Evolutionary conservation across 2,113 vertebrate genomes (phyloP).

Genomic region (Hippotragus niger): DNA sequence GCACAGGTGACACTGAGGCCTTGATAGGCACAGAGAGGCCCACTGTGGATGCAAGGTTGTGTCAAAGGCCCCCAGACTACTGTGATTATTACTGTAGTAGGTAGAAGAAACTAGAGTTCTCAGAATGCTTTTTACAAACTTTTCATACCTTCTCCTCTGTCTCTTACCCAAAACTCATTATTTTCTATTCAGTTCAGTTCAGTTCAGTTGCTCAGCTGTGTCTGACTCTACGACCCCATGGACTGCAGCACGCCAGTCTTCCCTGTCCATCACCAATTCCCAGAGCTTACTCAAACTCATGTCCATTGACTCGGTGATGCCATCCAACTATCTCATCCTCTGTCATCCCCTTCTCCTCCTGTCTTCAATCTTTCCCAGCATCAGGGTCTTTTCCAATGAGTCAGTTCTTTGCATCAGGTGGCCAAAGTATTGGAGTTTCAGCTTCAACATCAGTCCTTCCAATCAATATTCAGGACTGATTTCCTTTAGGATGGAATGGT

Average conservation of each 20-base stretch:
- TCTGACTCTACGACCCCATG: neutral
- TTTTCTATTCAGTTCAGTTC: neutral
- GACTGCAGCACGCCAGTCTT: neutral
- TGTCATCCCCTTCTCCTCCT: neutral
- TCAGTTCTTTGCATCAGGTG: neutral
- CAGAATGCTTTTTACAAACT: neutral
- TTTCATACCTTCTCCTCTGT: neutral
- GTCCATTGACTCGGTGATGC: accelerated
- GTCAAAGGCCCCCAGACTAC: neutral
- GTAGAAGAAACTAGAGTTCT: neutral
- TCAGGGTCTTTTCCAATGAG: neutral
- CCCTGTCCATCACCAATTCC: neutral
- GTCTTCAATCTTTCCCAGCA: neutral
- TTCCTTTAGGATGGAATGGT: neutral
- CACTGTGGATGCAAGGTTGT: neutral
- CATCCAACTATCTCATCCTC: neutral
- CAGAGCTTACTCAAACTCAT: neutral
- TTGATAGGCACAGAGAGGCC: neutral
- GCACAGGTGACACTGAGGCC: neutral
- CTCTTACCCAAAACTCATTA: neutral
- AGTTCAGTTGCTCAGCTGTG: neutral
- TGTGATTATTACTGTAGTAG: neutral
- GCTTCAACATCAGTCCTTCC: neutral
- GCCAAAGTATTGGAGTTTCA: neutral
- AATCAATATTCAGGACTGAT: neutral